Evolutionary conservation across 1,140 invertebrate genomes (phyloP).

Genomic region (Microplitis mediator): DNA sequence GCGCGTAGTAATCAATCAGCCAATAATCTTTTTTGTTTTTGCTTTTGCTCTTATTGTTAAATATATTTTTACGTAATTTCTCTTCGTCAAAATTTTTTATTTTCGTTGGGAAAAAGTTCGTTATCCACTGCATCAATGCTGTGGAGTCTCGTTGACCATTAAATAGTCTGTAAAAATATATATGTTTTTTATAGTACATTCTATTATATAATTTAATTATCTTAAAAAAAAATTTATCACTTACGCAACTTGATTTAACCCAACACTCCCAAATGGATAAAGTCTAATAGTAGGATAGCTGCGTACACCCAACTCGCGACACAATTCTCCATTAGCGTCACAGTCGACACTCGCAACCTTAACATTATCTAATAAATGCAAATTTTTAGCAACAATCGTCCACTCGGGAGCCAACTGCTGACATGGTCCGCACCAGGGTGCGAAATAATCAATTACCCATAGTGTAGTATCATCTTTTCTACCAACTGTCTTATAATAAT

Average conservation of each 20-base stretch:
- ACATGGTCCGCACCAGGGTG: slow-evolving; percentile 74
- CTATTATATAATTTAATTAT: slow-evolving; percentile 9
- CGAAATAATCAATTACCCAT: slow-evolving; percentile 74
- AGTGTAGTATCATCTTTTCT: slow-evolving; percentile 61
- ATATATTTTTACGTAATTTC: slow-evolving; percentile 54
- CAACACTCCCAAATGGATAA: slow-evolving; percentile 66
- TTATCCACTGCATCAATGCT: slow-evolving; percentile 68
- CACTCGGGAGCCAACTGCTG: slow-evolving; percentile 70
- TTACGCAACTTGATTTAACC: slow-evolving; percentile 63
- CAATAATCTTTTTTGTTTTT: slow-evolving; percentile 57
- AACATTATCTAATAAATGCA: slow-evolving; percentile 60
- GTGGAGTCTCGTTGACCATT: slow-evolving; percentile 67
- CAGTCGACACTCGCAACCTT: slow-evolving; percentile 76
- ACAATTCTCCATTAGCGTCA: slow-evolving; percentile 65
- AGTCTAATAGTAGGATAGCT: slow-evolving; percentile 76
- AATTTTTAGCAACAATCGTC: slow-evolving; percentile 63
- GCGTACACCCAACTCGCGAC: slow-evolving; percentile 65
- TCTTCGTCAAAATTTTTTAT: slow-evolving; percentile 54
- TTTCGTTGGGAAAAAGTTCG: slow-evolving; percentile 66
- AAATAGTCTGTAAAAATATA: slow-evolving; percentile 63
- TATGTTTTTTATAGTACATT: slow-evolving; percentile 10
- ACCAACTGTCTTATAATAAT: slow-evolving; percentile 66
- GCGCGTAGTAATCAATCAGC: slow-evolving; percentile 77
- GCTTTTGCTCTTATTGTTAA: slow-evolving; percentile 40
- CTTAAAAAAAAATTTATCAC: slow-evolving; percentile 42